These are phyloP conservation scores for Neogale vison DNA, from an alignment of 2,113 vertebrate genomes.

Conservation along the genomic window DNA sequence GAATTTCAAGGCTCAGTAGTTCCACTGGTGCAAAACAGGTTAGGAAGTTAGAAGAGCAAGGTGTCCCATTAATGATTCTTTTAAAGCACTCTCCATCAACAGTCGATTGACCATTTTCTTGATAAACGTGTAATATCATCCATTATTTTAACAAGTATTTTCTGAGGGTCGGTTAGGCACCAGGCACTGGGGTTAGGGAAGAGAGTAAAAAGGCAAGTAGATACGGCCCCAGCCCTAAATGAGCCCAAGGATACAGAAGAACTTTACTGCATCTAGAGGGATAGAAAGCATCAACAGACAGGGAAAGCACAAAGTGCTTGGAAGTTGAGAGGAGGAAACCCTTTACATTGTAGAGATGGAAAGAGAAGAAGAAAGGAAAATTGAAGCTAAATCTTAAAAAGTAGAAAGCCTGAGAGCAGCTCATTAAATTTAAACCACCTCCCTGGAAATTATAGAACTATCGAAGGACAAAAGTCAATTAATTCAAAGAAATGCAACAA, in stretches of 20 bases:
- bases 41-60: background rate
- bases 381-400: background rate
- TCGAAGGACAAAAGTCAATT: background rate
- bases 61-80: background rate
- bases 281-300: background rate
- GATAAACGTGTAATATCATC: background rate
- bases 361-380: background rate
- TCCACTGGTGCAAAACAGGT: background rate
- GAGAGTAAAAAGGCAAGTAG: background rate
- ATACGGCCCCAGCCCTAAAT: background rate
- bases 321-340: background rate
- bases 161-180: background rate
- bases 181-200: background rate
- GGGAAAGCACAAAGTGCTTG: background rate
- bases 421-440: background rate
- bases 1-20: background rate
- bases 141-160: constrained; percentile 12
- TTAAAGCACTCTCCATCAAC: background rate
- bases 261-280: background rate
- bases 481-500: background rate
- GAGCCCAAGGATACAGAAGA: background rate
- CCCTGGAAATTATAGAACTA: background rate
- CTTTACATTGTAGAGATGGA: background rate
- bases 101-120: constrained; percentile 28
- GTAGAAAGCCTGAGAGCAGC: background rate